These are phyloP conservation scores for Ariolimax columbianus DNA, from an alignment of 2,888 invertebrate genomes.

Conservation along the genomic window DNA sequence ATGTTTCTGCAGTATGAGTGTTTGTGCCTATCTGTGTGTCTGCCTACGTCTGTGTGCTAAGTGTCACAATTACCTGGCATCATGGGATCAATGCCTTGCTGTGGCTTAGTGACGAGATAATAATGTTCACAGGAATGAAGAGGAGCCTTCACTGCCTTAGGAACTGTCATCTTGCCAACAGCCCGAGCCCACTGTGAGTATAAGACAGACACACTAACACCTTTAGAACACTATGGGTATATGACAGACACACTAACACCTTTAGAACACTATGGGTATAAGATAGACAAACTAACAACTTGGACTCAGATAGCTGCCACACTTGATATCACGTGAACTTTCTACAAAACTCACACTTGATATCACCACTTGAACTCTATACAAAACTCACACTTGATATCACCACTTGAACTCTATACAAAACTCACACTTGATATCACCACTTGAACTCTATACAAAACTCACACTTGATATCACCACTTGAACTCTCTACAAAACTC, in stretches of 20 bases:
- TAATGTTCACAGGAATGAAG: constrained; percentile 96
- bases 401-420: no score
- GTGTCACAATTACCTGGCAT: constrained; percentile 84
- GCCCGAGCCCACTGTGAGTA: constrained; percentile 87
- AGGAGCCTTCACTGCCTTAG: constrained; percentile 89
- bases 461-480: no score
- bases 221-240: background rate
- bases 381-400: no score
- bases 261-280: background rate
- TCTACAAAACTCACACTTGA: no score
- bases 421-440: no score
- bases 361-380: no score
- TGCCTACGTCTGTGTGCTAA: background rate
- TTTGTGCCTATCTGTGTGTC: background rate
- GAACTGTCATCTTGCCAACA: constrained; percentile 90
- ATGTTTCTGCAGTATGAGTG: background rate
- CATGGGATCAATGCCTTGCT: constrained; percentile 86
- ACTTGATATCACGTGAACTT: no score
- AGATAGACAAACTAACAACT: no score
- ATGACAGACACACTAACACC: background rate
- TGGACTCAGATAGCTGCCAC: no score
- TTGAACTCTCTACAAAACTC: no score
- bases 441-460: no score
- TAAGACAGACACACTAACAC: constrained; percentile 1
- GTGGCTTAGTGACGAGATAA: constrained; percentile 91